phyloP scores from a whole-genome alignment of 1,140 invertebrate genomes.

The Acromyrmex echinatior region DNA sequence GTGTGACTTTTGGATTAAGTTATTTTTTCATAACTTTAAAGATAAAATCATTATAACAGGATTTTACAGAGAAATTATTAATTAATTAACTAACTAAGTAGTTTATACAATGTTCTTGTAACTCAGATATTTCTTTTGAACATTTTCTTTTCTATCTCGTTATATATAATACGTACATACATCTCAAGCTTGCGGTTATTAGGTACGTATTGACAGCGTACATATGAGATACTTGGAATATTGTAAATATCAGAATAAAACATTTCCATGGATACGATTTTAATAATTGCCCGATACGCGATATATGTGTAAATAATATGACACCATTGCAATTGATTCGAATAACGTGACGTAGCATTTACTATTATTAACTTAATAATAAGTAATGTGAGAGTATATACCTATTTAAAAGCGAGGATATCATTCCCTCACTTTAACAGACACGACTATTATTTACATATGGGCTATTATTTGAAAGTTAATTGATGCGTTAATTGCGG shows the following conservation, averaged over 20 bases:
- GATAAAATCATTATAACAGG: background rate
- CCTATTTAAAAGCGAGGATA: background rate
- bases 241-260: background rate
- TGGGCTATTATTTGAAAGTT: conserved; percentile 7
- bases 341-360: background rate
- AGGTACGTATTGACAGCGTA: background rate
- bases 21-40: background rate
- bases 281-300: background rate
- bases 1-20: no score
- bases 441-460: background rate
- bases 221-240: background rate
- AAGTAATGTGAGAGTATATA: background rate
- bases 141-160: background rate
- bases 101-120: background rate
- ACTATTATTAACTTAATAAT: background rate
- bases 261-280: background rate
- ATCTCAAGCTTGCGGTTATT: background rate
- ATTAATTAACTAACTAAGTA: background rate
- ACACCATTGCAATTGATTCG: background rate
- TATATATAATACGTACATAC: background rate
- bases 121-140: background rate
- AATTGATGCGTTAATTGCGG: conserved; percentile 11
- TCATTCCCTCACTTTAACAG: no score
- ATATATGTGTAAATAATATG: conserved; percentile 14
- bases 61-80: background rate